Evolutionary conservation across 2,113 vertebrate species (phyloP), one percentile per base, ranked within the genome.

Genomic region (Etheostoma spectabile): DNA sequence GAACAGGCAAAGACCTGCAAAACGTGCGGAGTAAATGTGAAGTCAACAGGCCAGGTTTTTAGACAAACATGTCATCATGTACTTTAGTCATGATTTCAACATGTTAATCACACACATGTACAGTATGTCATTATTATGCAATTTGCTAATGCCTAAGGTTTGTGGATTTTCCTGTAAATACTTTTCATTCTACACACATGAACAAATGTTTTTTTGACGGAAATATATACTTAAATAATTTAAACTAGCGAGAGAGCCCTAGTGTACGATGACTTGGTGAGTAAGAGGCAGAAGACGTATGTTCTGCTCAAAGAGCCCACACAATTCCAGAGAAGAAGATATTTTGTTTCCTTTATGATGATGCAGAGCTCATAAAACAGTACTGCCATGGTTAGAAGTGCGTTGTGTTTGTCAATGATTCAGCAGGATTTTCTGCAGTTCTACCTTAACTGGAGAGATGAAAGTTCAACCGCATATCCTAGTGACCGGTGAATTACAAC

Each of bases 141-240:
- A 30, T 57, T 45, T 35, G 18, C 10, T 35, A 5, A 53, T 38
- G n/a, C 75, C 3, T 6, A 6, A 59, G 35, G 4, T 59, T 38
- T 49, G 14, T 6, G 38, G 10, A 10, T 14, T 56, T 6, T 77
- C 74, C 8, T 27, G n/a, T 15, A 5, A 1, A 49, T 14, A 14
- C 19, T 52, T 35, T 57, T 66, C 45, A 24, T 12, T 0, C 21
- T 27, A 4, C 14, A 49, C 11, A 22, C 21, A 6, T 51, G 52
- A 8, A n/a, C 38, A 33, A 53, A 61, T 38, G 27, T 59, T 77
- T 62, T 76, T 18, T 62, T 66, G 42, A 45, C 0, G 8, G 16
- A 66, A 30, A 38, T 71, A 72, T 74, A 84, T 67, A 8, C 3
- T 38, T 87, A 15, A 71, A 90, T 89, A 16, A 90, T 85, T 78